Percentiles rank a stretch among this genome's conserved stretches.
These are phyloP conservation scores for Vanessa tameamea DNA, from an alignment of 1,140 invertebrate genomes.

Conservation along the genomic window DNA sequence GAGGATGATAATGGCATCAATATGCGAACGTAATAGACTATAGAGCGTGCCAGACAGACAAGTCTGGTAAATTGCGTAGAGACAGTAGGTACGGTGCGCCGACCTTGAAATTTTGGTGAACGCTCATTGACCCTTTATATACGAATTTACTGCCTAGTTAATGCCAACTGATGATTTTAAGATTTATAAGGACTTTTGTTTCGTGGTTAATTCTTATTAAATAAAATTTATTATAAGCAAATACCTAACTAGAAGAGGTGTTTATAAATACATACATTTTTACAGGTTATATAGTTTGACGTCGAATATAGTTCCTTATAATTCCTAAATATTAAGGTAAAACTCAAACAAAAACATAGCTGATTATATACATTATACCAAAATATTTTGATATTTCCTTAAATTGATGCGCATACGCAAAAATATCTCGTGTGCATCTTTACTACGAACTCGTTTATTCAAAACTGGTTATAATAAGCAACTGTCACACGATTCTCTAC, in stretches of 20 bases:
- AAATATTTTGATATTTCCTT: slow-evolving; percentile 20
- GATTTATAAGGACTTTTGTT: neutral
- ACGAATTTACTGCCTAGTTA: slow-evolving; percentile 46
- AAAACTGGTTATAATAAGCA: slow-evolving; percentile 37
- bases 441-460: slow-evolving; percentile 44
- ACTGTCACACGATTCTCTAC: slow-evolving; percentile 33
- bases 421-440: slow-evolving; percentile 42
- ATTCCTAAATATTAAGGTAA: neutral
- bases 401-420: slow-evolving; percentile 35
- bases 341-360: neutral
- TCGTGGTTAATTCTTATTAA: neutral
- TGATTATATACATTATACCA: neutral
- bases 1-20: slow-evolving; percentile 29
- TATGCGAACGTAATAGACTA: slow-evolving; percentile 29
- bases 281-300: neutral
- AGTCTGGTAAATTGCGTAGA: slow-evolving; percentile 47
- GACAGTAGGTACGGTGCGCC: slow-evolving; percentile 42
- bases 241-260: neutral
- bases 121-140: slow-evolving; percentile 53
- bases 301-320: neutral
- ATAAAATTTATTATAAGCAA: neutral
- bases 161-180: slow-evolving; percentile 36
- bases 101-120: slow-evolving; percentile 50
- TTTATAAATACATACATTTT: neutral
- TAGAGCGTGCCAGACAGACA: slow-evolving; percentile 42